Base-by-base conservation (phyloP, 2,888 invertebrate species). In the Drosophila pegasa region DNA sequence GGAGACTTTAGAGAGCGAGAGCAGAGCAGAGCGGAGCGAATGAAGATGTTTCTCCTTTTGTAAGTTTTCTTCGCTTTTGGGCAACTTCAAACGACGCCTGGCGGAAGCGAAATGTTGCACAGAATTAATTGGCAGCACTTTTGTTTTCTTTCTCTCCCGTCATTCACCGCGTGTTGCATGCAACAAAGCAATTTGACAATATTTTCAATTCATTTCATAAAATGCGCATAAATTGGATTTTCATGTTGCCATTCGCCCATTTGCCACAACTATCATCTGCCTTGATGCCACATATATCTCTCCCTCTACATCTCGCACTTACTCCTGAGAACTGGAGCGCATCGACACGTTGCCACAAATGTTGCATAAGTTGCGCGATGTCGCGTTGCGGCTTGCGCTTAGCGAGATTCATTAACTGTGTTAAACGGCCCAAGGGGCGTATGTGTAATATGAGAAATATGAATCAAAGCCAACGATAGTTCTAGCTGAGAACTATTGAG, bases 121-220 rank as follows among this genome's bases (percentile, higher is more conserved):
- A 56, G 48, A 74, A 71, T 80, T 80, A 76, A 76, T 80, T 77
- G 76, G 72, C 64, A 61, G 73, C 51, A 45, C 27, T 37, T 67
- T 55, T 51, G 37, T 51, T 14, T 37, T 59, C 12, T 40, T 33
- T 18, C n/a, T 22, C 29, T 10, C 29, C 7, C 33, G 47, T 47
- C 29, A 40, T 45, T 27, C 45, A 47, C 29, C 29, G 7, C 20
- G 47, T 14, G 70, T 65, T 66, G 81, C 80, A 77, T 72, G 81
- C 81, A 63, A 63, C 81, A 80, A 63, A 75, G 71, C 65, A 74
- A 87, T 84, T 78, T 84, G 87, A 80, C 81, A 88, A 62, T 31
- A 48, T 63, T 80, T 76, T 51, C 20, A 54, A 43, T 58, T 50
- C 41, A 52, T 54, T 54, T 54, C 54, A 45, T 45, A 55, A 25